Percentiles rank a stretch among this genome's conserved stretches.
Evolutionary conservation across 2,797 vertebrate genomes (phyloP).

Genomic region (Epinephelus awoara): DNA sequence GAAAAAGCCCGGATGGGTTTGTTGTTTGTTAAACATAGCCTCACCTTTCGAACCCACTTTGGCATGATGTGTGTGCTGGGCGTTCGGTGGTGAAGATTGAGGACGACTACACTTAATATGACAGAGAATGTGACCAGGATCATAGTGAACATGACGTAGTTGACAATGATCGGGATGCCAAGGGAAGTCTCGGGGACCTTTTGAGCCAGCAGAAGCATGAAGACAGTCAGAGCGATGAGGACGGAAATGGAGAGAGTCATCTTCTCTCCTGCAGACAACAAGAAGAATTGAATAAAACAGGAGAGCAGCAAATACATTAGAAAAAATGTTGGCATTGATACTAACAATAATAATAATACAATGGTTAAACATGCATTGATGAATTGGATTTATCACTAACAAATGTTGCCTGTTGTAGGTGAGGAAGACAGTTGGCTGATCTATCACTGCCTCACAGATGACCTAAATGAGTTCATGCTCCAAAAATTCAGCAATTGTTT

Average conservation of each 20-base stretch:
- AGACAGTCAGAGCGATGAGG: constrained; percentile 93
- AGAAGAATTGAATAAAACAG: constrained; percentile 5
- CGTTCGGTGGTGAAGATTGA: constrained; percentile 94
- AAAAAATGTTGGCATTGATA: too few species aligned
- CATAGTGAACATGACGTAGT: constrained; percentile 95
- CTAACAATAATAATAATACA: too few species aligned
- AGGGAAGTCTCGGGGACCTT: constrained; percentile 94
- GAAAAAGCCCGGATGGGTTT: rapidly evolving
- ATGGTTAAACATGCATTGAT: not conserved
- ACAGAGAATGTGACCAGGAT: constrained; percentile 93
- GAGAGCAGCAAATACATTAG: not conserved
- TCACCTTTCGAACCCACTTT: constrained; percentile 90
- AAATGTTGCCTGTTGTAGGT: not conserved
- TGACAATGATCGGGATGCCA: constrained; percentile 92
- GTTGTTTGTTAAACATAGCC: not conserved
- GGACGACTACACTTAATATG: constrained; percentile 93
- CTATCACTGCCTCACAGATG: not conserved
- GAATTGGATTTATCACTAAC: not conserved
- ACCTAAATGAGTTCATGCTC: not conserved
- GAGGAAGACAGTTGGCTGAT: not conserved
- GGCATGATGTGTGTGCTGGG: constrained; percentile 93
- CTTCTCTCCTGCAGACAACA: constrained; percentile 89
- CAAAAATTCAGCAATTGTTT: not conserved
- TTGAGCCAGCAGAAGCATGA: constrained; percentile 93
- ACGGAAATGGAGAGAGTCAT: constrained; percentile 95